Evolutionary conservation across 2,888 invertebrate genomes (phyloP).

Genomic region (Neoascia interrupta): DNA sequence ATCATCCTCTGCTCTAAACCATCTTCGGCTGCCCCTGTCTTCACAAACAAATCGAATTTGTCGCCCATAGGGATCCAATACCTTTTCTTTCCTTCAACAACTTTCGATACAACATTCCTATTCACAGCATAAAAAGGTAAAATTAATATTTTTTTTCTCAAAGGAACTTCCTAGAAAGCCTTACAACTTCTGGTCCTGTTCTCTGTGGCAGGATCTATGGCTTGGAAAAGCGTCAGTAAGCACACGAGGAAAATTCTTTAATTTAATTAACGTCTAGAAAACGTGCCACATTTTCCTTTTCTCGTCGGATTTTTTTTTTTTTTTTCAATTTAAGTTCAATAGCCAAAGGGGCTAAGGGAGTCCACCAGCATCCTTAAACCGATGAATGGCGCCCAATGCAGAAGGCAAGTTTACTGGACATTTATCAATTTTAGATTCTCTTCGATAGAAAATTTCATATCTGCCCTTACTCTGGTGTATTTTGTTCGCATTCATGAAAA

Average conservation of each 20-base stretch:
- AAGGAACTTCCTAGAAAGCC: too few species aligned
- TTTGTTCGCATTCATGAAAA: neutral
- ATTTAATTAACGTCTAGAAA: slow-evolving; percentile 61
- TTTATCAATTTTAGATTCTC: slow-evolving; percentile 53
- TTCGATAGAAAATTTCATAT: slow-evolving; percentile 37
- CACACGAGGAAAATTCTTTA: slow-evolving; percentile 43
- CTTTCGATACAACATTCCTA: slow-evolving; percentile 29
- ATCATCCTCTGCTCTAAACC: too few species aligned
- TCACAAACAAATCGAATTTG: neutral
- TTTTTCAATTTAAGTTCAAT: slow-evolving; percentile 32
- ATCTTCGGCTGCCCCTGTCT: neutral
- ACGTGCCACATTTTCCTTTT: slow-evolving; percentile 33
- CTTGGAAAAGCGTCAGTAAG: slow-evolving; percentile 42
- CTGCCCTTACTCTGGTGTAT: slow-evolving; percentile 24
- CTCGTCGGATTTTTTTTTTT: neutral
- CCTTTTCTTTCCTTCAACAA: slow-evolving; percentile 44
- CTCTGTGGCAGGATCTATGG: slow-evolving; percentile 5
- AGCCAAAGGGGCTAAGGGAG: neutral
- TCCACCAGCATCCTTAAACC: neutral
- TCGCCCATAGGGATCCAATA: too few species aligned
- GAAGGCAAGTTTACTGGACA: slow-evolving; percentile 9
- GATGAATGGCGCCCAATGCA: slow-evolving; percentile 7
- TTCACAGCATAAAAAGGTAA: slow-evolving; percentile 11
- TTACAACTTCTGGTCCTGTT: neutral
- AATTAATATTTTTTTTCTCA: slow-evolving; percentile 31